Conservation (phyloP, 2,113 vertebrate genomes). For the Centropus unirufus region DNA sequence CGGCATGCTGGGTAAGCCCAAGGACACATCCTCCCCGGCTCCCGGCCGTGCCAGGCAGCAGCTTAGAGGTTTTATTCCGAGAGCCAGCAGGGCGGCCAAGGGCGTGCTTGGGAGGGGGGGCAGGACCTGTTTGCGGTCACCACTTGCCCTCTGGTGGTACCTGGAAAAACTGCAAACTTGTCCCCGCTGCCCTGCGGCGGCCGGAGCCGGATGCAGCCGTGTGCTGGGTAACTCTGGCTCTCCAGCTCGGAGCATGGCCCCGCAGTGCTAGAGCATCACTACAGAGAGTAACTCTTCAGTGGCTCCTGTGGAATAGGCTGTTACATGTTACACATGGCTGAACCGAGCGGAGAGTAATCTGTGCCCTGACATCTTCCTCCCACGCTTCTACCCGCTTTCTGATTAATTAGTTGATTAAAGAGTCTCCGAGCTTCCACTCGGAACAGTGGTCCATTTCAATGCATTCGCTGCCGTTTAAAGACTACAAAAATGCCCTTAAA, state of each 20-base stretch:
- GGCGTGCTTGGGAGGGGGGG: background rate
- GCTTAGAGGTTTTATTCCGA: background rate
- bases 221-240: background rate
- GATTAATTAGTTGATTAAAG: background rate
- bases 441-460: background rate
- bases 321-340: background rate
- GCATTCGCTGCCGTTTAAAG: background rate
- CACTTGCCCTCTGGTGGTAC: conserved; percentile 76
- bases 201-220: background rate
- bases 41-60: background rate
- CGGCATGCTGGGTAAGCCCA: conserved; percentile 95
- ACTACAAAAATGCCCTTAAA: background rate
- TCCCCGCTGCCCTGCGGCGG: background rate
- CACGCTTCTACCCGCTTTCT: background rate
- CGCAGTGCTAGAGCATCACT: background rate
- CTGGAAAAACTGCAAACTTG: conserved; percentile 46
- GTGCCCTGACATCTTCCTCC: background rate
- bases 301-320: background rate
- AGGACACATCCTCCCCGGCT: background rate
- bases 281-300: background rate
- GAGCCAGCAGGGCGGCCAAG: background rate
- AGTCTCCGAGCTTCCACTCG: background rate
- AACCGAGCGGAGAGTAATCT: background rate
- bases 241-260: background rate
- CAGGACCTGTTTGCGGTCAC: background rate